Base-by-base conservation (phyloP, 2,113 vertebrate genomes). In the Petromus typicus region DNA sequence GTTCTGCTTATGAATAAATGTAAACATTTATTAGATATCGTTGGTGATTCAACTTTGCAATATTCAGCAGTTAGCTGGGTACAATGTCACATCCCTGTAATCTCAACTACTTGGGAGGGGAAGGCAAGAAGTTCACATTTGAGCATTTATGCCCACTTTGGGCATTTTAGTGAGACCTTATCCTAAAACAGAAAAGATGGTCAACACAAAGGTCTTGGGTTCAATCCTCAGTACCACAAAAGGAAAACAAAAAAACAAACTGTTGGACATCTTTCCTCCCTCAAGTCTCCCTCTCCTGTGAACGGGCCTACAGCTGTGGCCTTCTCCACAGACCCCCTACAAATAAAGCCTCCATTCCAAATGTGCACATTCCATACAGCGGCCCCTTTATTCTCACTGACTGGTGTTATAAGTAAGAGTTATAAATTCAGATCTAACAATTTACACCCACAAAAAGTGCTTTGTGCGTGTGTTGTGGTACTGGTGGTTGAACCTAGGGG, bases 1-100 rank as follows among this genome's bases (percentile, higher is more conserved):
- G 59, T 95, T 86, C 75, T 94, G 57, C 48, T 91, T 90, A 32
- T 18, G n/a, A 71, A 11, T 87, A 84, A n/a, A 64, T 14, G 4
- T 32, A 80, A 88, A 25, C 1, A 30, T 78, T 81, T 79, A 69
- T 43, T 80, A 71, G 57, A 61, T 37, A 25, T 17, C 34, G n/a
- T 0, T 86, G 63, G 57, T n/a, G 86, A 82, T 67, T 89, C 45
- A 45, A 73, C 67, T 86, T 85, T 37, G 73, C 37, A 78, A 73
- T 1, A 59, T 23, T 75, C 6, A 54, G 34, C 14, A 54, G 34
- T 78, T 78, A 51, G 45, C 25, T 51, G 37, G 45, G 75, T 17
- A 51, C 1, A 16, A 45, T 51, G 45, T 30, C 18, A 30, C 75
- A 32, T 34, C 27, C 75, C 27, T 51, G 30, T 51, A 78, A 78